Percentiles rank a stretch among this genome's conserved stretches.
Evolutionary conservation across 2,113 vertebrate species (phyloP).

Genomic region (Platycercus adscitus): DNA sequence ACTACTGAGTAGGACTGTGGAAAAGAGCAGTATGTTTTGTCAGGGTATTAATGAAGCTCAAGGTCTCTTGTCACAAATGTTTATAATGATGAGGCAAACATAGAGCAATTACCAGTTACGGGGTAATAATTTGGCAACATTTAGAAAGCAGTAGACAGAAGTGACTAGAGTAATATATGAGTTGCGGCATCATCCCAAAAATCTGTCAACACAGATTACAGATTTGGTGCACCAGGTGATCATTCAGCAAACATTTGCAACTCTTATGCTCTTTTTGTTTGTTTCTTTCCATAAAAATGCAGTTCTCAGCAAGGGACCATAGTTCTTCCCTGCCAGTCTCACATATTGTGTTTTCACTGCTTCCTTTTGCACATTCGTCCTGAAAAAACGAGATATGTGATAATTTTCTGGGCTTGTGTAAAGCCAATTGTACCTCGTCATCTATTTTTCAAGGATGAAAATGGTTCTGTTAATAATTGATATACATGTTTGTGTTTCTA

Average conservation of each 20-base stretch:
- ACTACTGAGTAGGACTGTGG: not conserved
- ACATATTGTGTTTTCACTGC: not conserved
- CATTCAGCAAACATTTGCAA: slow-evolving; percentile 2
- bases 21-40: not conserved
- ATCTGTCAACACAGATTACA: not conserved
- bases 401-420: not conserved
- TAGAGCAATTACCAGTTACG: slow-evolving; percentile 17
- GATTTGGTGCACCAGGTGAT: not conserved
- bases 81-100: slow-evolving; percentile 42
- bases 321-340: not conserved
- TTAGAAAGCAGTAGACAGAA: slow-evolving; percentile 24
- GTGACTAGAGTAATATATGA: slow-evolving; percentile 6
- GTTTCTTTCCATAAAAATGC: not conserved
- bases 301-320: not conserved
- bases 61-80: slow-evolving; percentile 26
- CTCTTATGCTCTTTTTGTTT: not conserved
- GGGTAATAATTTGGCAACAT: slow-evolving; percentile 11
- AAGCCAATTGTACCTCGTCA: not conserved
- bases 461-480: not conserved
- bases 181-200: not conserved
- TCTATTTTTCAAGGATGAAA: not conserved
- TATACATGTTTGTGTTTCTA: not conserved
- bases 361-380: not conserved
- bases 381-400: not conserved
- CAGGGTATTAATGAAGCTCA: not conserved